Conservation (phyloP, 2,888 invertebrate species). For the Tetanocera ferruginea region DNA sequence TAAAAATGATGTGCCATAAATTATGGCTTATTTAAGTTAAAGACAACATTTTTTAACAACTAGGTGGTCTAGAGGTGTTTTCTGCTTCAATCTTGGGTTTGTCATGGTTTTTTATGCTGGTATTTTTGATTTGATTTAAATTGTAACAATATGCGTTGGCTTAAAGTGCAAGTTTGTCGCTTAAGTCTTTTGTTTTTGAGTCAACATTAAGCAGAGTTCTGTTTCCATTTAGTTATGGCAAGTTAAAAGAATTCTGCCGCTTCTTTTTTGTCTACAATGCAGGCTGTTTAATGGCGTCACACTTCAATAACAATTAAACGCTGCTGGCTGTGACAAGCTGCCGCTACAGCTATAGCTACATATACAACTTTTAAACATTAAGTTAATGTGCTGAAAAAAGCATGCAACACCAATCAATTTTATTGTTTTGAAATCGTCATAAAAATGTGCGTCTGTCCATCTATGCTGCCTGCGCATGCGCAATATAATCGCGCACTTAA, state of each 20-base stretch:
- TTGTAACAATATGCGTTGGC: background rate
- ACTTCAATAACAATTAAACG: slow-evolving; percentile 8
- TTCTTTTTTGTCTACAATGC: background rate
- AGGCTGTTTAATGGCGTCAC: background rate
- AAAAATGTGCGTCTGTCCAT: background rate
- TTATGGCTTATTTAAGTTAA: slow-evolving; percentile 5
- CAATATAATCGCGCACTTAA: too few species aligned
- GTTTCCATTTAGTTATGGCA: background rate
- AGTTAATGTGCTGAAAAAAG: too few species aligned
- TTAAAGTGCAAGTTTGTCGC: background rate
- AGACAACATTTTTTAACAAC: background rate
- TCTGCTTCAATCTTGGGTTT: background rate
- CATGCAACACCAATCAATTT: too few species aligned
- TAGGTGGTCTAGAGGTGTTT: background rate
- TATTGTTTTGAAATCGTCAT: background rate
- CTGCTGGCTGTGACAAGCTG: background rate
- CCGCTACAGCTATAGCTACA: too few species aligned
- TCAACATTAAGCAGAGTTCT: background rate
- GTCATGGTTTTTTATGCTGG: background rate
- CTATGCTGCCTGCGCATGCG: background rate
- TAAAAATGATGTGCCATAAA: slow-evolving; percentile 22
- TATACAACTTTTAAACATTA: too few species aligned
- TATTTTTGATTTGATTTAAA: background rate
- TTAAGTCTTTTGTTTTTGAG: background rate
- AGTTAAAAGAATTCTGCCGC: background rate